Conservation (phyloP, 2,113 vertebrate species). For the Xenopus laevis region DNA sequence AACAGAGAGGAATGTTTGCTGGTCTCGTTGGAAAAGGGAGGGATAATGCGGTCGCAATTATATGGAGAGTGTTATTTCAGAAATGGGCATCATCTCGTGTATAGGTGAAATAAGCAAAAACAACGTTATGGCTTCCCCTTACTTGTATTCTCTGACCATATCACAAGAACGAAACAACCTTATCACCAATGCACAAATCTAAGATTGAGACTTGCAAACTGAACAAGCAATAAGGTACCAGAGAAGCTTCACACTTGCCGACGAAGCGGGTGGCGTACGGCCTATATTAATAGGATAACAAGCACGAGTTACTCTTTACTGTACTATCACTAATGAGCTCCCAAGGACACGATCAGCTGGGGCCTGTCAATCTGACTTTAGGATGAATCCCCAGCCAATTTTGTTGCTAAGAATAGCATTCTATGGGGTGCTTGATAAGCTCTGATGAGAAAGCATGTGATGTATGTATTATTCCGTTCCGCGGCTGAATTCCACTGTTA, state of each 20-base stretch:
- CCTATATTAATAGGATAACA: neutral
- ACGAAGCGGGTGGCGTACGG: neutral
- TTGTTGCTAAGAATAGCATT: constrained; percentile 21
- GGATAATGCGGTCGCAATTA: neutral
- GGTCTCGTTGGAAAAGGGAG: neutral
- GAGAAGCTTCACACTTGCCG: neutral
- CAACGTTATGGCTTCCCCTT: neutral
- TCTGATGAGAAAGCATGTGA: constrained; percentile 21
- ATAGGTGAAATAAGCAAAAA: neutral
- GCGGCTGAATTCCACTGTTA: constrained; percentile 1
- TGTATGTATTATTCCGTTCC: constrained; percentile 17
- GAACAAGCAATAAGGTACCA: neutral
- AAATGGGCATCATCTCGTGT: neutral
- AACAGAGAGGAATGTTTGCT: neutral
- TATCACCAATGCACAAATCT: neutral
- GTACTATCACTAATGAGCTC: neutral
- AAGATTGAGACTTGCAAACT: neutral
- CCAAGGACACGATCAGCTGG: constrained; percentile 32
- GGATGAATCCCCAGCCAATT: constrained; percentile 1
- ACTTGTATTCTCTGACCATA: neutral
- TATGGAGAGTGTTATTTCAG: neutral
- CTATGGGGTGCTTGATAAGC: constrained; percentile 8
- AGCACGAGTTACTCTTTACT: constrained; percentile 1
- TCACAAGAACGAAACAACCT: too few species aligned
- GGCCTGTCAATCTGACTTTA: constrained; percentile 23